Base-by-base conservation (phyloP, 2,888 invertebrate genomes). In the Ethmia dodecea region DNA sequence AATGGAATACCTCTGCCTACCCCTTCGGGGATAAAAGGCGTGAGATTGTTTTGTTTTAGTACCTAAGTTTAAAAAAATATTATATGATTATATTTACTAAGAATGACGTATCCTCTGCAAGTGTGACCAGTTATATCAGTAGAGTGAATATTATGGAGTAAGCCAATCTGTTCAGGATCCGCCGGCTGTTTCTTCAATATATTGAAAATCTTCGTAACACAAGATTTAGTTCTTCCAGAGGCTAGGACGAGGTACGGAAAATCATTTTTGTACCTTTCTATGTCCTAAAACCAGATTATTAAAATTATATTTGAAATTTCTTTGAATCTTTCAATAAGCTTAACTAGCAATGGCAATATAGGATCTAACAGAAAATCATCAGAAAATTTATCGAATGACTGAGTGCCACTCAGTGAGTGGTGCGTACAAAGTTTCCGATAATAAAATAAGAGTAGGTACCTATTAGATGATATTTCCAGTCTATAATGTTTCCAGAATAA, bases 71-170 rank as follows among this genome's bases (percentile, higher is more conserved):
- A n/a, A n/a, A n/a, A n/a, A n/a, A n/a, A n/a, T n/a, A n/a, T n/a
- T 25, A n/a, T 2, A 25, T 25, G 10, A 6, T 24, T 24, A n/a
- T 25, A 12, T 28, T 25, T 20, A 37, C 35, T 67, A 1, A 84
- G 52, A 32, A 93, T 60, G 4, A 88, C 71, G 55, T 86, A 92
- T 1, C 93, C 93, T 46, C 93, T 73, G 57, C 88, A 90, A 8
- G 90, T 87, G 57, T 92, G 91, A 1, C 89, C 88, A 37, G 72
- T 49, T 35, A 88, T 87, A 9, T 83, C 75, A 33, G 61, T 67
- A 5, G 76, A 60, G 47, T 81, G 86, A 4, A 86, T 60, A 35
- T 75, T 77, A 40, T 88, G 87, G 1, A 88, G 58, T 1, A 89
- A 60, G 1, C 62, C 76, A 3, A 86, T 66, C 49, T 86, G 86